Base-by-base conservation (phyloP, 2,888 invertebrate genomes). In the Mylabris sibirica region DNA sequence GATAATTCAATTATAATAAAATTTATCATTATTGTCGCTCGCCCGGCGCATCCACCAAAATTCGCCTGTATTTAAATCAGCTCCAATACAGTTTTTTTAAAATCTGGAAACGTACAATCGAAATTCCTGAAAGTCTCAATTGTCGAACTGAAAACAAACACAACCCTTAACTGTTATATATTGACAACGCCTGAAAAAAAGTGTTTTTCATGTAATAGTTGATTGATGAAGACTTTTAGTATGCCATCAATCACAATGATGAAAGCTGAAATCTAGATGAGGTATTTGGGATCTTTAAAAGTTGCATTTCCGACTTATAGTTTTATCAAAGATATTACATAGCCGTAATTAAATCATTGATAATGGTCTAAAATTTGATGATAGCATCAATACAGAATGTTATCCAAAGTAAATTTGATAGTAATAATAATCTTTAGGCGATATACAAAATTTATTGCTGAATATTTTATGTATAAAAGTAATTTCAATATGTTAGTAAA, bases 191-290 rank as follows among this genome's bases (percentile, higher is more conserved):
- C 3, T 2, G 22, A 53, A 57, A 57, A 65, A 63, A 70, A 63
- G 67, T 67, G 67, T 64, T 70, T 67, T 65, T 63, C 17, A 38
- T 70, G 70, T 70, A 57, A 11, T 22, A 22, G 67, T 57, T 70
- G 70, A 70, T 70, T 67, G 70, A 70, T 70, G 70, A 67, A 67
- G 69, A 70, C 70, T 70, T 70, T 70, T 70, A 70, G 64, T 70
- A 67, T 67, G 65, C 60, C 67, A 70, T 69, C 69, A 69, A 69
- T 69, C 69, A 69, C 63, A 41, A 35, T 49, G 60, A 44, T 53
- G 66, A 63, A 59, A 60, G 59, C 26, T 12, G 59, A 65, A 68
- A 68, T 65, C 65, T 68, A 59, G 63, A 66, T 22, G 11, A 11
- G 57, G 12, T 22, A 57, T 57, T 12, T 12, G 24, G 24, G 12